These are phyloP conservation scores for Euura lappo DNA, from an alignment of 1,140 invertebrate species.

Conservation along the genomic window DNA sequence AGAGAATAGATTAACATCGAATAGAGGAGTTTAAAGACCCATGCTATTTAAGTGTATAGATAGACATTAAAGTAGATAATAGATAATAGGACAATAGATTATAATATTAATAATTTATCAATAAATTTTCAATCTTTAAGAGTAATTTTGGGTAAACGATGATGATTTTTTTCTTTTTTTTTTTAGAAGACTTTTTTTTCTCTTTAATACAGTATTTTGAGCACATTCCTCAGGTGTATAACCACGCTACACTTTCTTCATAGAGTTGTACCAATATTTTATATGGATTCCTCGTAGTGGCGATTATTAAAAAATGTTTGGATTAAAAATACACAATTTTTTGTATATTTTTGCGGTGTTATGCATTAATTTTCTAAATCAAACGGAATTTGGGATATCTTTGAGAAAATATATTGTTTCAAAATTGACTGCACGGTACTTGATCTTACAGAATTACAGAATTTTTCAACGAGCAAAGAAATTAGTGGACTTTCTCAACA, in stretches of 20 bases:
- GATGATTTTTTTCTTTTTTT: conserved; percentile 37
- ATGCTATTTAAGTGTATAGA: conserved; percentile 55
- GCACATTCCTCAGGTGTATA: conserved; percentile 60
- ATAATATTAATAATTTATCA: conserved; percentile 55
- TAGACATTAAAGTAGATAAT: conserved; percentile 59
- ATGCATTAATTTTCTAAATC: no score
- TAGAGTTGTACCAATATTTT: conserved; percentile 57
- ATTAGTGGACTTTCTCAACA: not conserved
- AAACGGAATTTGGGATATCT: conserved; percentile 8
- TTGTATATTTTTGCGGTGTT: no score
- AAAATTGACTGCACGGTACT: not conserved
- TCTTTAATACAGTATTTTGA: conserved; percentile 59
- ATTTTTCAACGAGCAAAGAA: not conserved
- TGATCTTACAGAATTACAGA: not conserved
- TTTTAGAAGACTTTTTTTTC: conserved; percentile 52
- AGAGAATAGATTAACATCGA: conserved; percentile 56
- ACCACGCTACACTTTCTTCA: conserved; percentile 58
- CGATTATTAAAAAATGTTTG: no score
- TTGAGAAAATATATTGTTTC: not conserved
- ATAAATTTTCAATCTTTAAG: conserved; percentile 46
- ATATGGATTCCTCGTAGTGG: no score
- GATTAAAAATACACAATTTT: no score
- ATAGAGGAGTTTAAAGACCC: conserved; percentile 58
- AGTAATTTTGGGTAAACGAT: conserved; percentile 48
- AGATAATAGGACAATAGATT: conserved; percentile 56